These are phyloP conservation scores for Mormyrus hasselquistii DNA, from an alignment of 2,797 vertebrate genomes.

Conservation along the genomic window DNA sequence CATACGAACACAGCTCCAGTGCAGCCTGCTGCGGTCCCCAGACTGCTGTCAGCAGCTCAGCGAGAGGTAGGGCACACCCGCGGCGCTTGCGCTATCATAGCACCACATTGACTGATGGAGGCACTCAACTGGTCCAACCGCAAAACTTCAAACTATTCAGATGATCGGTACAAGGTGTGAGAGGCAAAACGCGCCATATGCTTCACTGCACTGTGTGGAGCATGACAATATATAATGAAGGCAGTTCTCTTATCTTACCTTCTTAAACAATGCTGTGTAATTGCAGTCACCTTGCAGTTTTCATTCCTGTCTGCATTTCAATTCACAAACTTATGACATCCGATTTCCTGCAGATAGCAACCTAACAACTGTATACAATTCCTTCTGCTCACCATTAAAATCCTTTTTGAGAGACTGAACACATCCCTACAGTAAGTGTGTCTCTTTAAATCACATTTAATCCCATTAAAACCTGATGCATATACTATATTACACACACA, in stretches of 20 bases:
- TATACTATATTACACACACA: not conserved
- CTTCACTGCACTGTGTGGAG: not conserved
- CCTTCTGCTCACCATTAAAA: not conserved
- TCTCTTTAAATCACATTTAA: not conserved
- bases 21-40: slow-evolving; percentile 42
- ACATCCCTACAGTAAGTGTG: not conserved
- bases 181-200: not conserved
- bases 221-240: not conserved
- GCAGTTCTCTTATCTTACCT: not conserved
- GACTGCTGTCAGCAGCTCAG: not conserved
- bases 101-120: not conserved
- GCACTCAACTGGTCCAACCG: not conserved
- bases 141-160: not conserved
- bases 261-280: not conserved
- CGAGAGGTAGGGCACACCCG: slow-evolving; percentile 24
- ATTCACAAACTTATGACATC: not conserved
- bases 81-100: not conserved
- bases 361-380: not conserved
- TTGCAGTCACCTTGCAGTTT: not conserved
- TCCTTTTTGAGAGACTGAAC: not conserved
- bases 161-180: slow-evolving; percentile 10
- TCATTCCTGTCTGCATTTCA: not conserved
- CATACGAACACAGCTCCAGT: slow-evolving; percentile 40
- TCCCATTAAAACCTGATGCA: not conserved
- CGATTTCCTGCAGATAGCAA: not conserved